Base-by-base conservation (phyloP, 2,888 invertebrate species). In the Lithophane ornitopus region DNA sequence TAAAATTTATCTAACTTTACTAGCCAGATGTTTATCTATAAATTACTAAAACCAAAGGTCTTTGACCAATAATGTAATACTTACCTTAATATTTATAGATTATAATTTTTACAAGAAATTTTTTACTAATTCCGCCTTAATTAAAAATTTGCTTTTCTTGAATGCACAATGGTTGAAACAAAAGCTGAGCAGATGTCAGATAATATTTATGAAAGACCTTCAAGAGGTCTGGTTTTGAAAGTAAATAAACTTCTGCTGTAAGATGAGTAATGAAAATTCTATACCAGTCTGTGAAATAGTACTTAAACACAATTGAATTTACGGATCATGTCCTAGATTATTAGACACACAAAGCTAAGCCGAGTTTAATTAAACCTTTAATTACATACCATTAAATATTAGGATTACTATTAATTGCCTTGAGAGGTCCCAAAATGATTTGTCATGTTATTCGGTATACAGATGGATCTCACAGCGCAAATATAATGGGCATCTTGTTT, bases 21-120 rank as follows among this genome's bases (percentile, higher is more conserved):
- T 14, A 3, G 41, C 67, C 81, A 79, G 62, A 74, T 67, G 67
- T 58, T 74, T 56, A 44, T 62, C 19, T 14, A 66, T 80, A 56
- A 66, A 72, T 61, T 54, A 54, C 59, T 41, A 26, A 12, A 56
- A 34, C 3, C 19, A n/a, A 6, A 54, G 65, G 14, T 79, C 11
- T 62, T 41, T 61, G 80, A 56, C 19, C 39, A 28, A 39, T 8
- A 3, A 54, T 0, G 1, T 34, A 41, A 41, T 46, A 70, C 1
- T 61, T 49, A 16, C n/a, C n/a, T n/a, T 28, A 16, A 46, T 41
- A 26, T 34, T 34, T 0, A 2, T 16, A 1, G 28, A 41, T 9
- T 9, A 41, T 0, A 9, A 41, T 41, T 41, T 41, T 41, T 41
- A 9, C 41, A 41, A 63, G 16, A n/a, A 58, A 46, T 49, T 11